Base-by-base conservation (phyloP, 2,797 vertebrate genomes). In the Buphagus erythrorhynchus region DNA sequence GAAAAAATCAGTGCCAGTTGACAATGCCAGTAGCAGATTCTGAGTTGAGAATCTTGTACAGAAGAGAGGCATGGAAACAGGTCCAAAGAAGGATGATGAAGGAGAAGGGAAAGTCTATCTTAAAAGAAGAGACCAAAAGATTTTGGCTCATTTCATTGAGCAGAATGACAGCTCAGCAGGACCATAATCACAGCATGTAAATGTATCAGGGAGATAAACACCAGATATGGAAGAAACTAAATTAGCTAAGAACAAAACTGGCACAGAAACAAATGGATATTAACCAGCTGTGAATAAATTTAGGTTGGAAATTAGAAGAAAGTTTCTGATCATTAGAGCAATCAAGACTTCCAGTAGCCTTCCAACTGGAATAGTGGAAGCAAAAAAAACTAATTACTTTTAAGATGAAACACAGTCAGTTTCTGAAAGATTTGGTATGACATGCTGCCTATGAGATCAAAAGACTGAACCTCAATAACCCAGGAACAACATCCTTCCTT, bases 161-260 rank as follows among this genome's bases (percentile, higher is more conserved):
- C 55, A 90, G 93, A 95, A 78, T 75, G 73, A 88, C 5, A 4
- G 46, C 82, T 95, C 92, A 94, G 93, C 94, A 92, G 88, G 73
- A 78, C 61, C 79, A 66, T 86, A 96, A 94, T 92, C 93, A 66
- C 90, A 95, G 93, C 90, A 86, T 67, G 73, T 95, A 95, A 95
- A 92, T 95, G 83, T 73, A 94, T 92, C 90, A 81, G 54, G 35
- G 76, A 96, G 79, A 97, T 95, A 95, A 95, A 97, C 88, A 95
- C 69, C 55, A 95, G 94, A 94, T 91, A 94, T 1, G 6, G 73
- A 95, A 88, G 88, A 95, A 90, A 52, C 73, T 76, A 94, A 94
- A 97, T 95, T 93, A 95, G 94, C 95, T 94, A 90, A 95, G 95
- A 91, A 95, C 92, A 94, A 93, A 97, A 95, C 88, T 97, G 95